Base-by-base conservation (phyloP, 2,888 invertebrate genomes). In the Mechanitis messenoides region DNA sequence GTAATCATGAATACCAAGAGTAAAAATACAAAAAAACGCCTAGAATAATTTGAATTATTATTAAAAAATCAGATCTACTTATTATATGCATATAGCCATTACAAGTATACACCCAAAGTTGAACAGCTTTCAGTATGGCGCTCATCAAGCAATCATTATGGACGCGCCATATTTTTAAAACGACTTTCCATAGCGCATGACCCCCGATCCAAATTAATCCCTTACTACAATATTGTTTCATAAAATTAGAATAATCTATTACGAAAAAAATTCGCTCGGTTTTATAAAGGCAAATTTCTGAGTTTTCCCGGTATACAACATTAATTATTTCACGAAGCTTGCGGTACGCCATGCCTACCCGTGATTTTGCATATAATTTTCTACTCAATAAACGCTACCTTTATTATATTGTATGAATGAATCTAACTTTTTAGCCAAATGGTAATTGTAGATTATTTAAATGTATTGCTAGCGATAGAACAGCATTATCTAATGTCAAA, bases 351-450 rank as follows among this genome's bases (percentile, higher is more conserved):
- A 71, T 81, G 82, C 80, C 82, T 83, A 78, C 74, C 72, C 88
- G 89, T 89, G 89, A 83, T 85, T 84, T 79, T 81, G 89, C 89
- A 89, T 88, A 86, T 86, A 87, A 88, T 87, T 87, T 86, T 81
- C 81, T 78, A 79, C 86, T 88, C 80, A 83, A 81, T 81, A 78
- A 80, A 81, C 79, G 79, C 77, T 74, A 75, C 74, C 73, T 72
- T 72, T 71, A 68, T 71, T 72, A 62, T 69, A 64, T 5, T 35
- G 69, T 68, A 66, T 68, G 58, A 67, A 70, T 67, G 67, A 64
- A 70, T 64, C 65, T 58, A 55, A 61, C 54, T 57, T 11, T 0
- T 7, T 28, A 20, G 20, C 20, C 20, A 20, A 20, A 20, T 20
- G 20, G 20, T 20, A 20, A 20, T 20, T 20, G 20, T 20, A 20